Conservation (phyloP, 2,113 vertebrate species). For the Chauna torquata region DNA sequence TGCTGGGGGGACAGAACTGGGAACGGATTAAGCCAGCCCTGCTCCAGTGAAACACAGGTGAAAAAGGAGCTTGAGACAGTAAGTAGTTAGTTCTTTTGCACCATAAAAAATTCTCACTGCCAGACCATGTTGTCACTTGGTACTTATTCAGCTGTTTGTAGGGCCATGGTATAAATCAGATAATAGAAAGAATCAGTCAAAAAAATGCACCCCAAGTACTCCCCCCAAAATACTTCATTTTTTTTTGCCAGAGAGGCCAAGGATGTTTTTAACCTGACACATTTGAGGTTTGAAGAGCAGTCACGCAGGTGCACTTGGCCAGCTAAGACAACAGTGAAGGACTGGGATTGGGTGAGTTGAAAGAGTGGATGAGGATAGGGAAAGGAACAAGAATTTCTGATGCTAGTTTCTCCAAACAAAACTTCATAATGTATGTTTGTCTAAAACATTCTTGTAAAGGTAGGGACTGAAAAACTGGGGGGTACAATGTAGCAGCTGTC, state of each 20-base stretch:
- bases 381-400: background rate
- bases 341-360: background rate
- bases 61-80: background rate
- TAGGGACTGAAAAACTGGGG: background rate
- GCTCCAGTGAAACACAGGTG: background rate
- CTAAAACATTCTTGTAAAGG: background rate
- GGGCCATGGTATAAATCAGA: background rate
- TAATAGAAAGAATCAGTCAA: background rate
- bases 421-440: background rate
- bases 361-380: background rate
- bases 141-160: background rate
- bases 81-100: background rate
- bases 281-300: background rate
- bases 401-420: background rate
- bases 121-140: background rate
- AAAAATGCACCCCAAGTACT: background rate
- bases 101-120: background rate
- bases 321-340: background rate
- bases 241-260: background rate
- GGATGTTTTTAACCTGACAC: background rate
- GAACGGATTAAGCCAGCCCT: background rate
- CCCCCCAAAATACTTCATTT: too few relatives aligned
- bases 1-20: background rate
- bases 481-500: background rate
- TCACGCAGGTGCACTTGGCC: background rate